These are phyloP conservation scores for Esox niger DNA, from an alignment of 2,113 vertebrate genomes.

Conservation along the genomic window DNA sequence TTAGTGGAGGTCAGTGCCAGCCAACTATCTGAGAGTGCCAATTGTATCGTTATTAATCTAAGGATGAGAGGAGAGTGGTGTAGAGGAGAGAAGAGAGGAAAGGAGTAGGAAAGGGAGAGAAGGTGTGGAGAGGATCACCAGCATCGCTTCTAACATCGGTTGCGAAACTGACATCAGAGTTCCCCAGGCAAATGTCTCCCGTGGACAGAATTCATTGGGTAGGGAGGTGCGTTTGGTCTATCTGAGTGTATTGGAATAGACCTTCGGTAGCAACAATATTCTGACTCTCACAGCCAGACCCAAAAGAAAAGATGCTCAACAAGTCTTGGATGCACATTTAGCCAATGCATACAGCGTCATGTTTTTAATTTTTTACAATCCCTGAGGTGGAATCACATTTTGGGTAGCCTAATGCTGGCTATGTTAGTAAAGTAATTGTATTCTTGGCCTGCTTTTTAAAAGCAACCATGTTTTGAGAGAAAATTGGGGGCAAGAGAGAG, in stretches of 20 bases:
- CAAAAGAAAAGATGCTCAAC: background rate
- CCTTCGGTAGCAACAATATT: background rate
- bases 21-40: conserved; percentile 1
- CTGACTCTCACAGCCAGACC: background rate
- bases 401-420: conserved; percentile 6
- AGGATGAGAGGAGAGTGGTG: conserved; percentile 5
- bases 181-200: background rate
- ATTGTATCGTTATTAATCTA: conserved; percentile 9
- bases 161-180: conserved; percentile 27
- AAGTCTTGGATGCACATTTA: background rate
- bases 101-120: background rate
- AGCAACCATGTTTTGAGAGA: conserved; percentile 48
- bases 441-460: conserved; percentile 25
- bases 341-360: too few species aligned
- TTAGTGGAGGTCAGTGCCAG: conserved; percentile 12
- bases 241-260: background rate
- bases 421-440: conserved; percentile 3
- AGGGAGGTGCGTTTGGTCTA: background rate
- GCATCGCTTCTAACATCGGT: conserved; percentile 21
- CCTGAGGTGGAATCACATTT: background rate
- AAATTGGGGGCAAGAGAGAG: conserved; percentile 52
- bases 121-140: background rate
- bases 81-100: background rate
- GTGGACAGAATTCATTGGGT: background rate
- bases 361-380: too few species aligned